phyloP scores from a whole-genome alignment of 2,113 vertebrate genomes.

The Cochlearius cochlearius region DNA sequence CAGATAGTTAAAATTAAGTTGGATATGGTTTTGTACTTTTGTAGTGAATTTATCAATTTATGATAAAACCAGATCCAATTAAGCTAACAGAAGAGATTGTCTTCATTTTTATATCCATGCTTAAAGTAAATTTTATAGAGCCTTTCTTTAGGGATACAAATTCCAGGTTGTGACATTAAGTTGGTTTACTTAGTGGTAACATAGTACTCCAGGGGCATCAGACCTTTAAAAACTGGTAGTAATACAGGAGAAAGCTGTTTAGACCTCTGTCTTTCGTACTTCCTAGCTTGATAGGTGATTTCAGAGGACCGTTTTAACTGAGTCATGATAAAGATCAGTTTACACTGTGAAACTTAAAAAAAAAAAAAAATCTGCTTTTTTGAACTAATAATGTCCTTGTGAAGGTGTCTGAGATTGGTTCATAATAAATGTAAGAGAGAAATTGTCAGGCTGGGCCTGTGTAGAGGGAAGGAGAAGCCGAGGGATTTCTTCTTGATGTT shows the following conservation, averaged over 20 bases:
- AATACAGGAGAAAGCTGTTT: neutral
- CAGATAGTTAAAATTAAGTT: neutral
- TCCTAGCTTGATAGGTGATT: neutral
- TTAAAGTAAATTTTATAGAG: neutral
- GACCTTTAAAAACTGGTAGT: neutral
- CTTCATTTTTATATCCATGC: neutral
- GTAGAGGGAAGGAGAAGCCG: neutral
- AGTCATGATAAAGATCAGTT: neutral
- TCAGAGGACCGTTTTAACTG: neutral
- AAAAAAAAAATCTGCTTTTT: neutral
- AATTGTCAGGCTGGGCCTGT: neutral
- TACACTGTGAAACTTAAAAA: neutral
- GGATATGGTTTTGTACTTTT: neutral
- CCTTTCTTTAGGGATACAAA: neutral
- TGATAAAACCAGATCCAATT: neutral
- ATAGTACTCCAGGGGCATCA: neutral
- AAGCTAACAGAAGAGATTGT: neutral
- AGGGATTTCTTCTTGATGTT: neutral
- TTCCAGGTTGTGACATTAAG: neutral
- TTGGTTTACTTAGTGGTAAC: neutral
- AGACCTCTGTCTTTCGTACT: neutral
- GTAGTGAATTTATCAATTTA: neutral
- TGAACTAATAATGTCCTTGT: neutral
- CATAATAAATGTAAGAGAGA: neutral
- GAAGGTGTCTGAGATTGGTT: neutral